phyloP scores from a whole-genome alignment of 2,888 invertebrate genomes.

The Lepidocyrtoides sp. region DNA sequence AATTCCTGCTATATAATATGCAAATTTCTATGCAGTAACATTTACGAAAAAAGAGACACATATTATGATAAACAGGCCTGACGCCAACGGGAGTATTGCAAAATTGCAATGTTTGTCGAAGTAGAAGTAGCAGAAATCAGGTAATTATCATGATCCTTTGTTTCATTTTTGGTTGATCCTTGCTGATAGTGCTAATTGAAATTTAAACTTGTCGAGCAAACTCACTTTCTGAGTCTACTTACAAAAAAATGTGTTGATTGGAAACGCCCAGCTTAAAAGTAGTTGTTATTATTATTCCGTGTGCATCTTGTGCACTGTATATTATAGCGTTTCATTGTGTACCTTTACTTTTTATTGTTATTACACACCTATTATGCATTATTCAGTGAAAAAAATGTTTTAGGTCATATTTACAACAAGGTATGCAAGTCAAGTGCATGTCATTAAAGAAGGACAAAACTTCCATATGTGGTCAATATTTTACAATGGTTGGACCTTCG shows the following conservation, averaged over 20 bases:
- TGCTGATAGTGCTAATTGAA: constrained; percentile 27
- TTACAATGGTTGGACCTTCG: constrained; percentile 31
- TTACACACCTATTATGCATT: constrained; percentile 10
- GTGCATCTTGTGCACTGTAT: neutral
- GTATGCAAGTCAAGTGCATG: neutral
- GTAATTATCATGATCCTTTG: constrained; percentile 52
- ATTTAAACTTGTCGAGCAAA: constrained; percentile 10
- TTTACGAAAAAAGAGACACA: neutral
- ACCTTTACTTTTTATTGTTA: too few relatives aligned
- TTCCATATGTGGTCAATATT: constrained; percentile 62
- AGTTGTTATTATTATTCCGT: constrained; percentile 3
- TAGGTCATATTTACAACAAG: constrained; percentile 14
- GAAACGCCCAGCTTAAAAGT: constrained; percentile 32
- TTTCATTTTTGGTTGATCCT: neutral
- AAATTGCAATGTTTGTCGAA: constrained; percentile 54
- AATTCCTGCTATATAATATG: neutral
- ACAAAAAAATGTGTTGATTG: neutral
- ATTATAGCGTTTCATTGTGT: too few relatives aligned
- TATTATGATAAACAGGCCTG: neutral
- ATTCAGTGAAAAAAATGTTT: neutral
- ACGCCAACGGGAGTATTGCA: neutral
- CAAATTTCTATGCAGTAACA: neutral
- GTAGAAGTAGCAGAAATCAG: constrained; percentile 63
- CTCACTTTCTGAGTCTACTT: too few relatives aligned
- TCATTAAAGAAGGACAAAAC: constrained; percentile 51